These are phyloP conservation scores for Tanaodytes sp. DNA, from an alignment of 2,888 invertebrate genomes.

Conservation along the genomic window DNA sequence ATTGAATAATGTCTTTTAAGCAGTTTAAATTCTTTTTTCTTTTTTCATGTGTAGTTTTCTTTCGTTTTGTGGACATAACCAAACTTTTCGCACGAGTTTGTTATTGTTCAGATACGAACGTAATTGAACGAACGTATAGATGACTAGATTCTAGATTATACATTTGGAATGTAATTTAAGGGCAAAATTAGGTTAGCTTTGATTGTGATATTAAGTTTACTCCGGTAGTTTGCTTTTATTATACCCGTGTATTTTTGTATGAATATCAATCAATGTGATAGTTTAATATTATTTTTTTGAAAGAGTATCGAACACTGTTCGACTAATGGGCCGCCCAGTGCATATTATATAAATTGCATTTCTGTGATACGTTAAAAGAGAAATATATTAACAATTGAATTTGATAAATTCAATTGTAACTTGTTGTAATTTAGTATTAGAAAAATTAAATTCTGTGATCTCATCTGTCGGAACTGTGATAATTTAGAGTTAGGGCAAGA, in stretches of 20 bases:
- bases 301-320: constrained; percentile 45
- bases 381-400: constrained; percentile 1
- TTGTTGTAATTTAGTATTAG: constrained; percentile 12
- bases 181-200: too few relatives aligned
- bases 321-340: constrained; percentile 52
- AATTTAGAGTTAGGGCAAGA: constrained; percentile 17
- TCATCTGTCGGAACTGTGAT: constrained; percentile 52
- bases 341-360: constrained; percentile 50
- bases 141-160: too few relatives aligned
- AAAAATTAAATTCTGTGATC: constrained; percentile 44
- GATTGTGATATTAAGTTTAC: too few relatives aligned
- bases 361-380: constrained; percentile 41
- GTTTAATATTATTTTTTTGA: too few relatives aligned
- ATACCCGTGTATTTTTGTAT: too few relatives aligned
- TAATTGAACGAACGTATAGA: too few relatives aligned
- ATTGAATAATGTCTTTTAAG: constrained; percentile 3
- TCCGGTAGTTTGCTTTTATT: too few relatives aligned
- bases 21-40: background rate
- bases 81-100: too few relatives aligned
- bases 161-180: too few relatives aligned
- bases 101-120: too few relatives aligned
- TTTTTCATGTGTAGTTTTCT: background rate
- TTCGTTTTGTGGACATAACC: too few relatives aligned
- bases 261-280: too few relatives aligned
- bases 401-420: constrained; percentile 8